These are phyloP conservation scores for Calyptomena viridis DNA, from an alignment of 2,113 vertebrate genomes.

Conservation along the genomic window DNA sequence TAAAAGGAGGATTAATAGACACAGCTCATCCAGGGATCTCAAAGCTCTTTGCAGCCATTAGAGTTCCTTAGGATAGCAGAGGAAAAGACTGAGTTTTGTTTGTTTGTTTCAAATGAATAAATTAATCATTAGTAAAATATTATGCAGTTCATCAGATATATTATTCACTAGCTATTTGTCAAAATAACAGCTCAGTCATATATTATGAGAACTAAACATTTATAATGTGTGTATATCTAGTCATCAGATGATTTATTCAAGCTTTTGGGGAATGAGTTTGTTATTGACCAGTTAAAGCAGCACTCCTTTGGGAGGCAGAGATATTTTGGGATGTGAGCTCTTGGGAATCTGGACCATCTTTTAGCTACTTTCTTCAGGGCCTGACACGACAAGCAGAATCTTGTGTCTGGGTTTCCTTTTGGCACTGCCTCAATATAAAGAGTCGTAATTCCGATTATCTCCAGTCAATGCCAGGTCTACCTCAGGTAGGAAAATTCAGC, in stretches of 20 bases:
- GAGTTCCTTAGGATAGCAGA: background rate
- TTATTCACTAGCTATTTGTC: conserved; percentile 62
- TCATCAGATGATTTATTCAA: conserved; percentile 26
- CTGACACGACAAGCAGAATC: background rate
- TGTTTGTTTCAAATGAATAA: conserved; percentile 51
- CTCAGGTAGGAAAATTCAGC: background rate
- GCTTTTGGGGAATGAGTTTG: conserved; percentile 9
- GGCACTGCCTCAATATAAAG: background rate
- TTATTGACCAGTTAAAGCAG: conserved; percentile 10
- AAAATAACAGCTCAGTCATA: conserved; percentile 47
- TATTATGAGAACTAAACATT: conserved; percentile 48
- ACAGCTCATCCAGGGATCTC: background rate
- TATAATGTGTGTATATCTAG: conserved; percentile 29
- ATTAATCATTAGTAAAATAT: conserved; percentile 68
- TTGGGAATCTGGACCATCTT: background rate
- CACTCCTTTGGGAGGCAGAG: background rate
- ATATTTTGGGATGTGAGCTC: background rate
- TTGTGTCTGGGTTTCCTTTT: background rate
- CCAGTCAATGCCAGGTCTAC: background rate
- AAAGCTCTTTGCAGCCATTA: conserved; percentile 1
- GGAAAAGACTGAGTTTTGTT: conserved; percentile 35
- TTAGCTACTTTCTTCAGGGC: background rate
- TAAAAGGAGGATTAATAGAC: background rate
- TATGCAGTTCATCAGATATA: conserved; percentile 61
- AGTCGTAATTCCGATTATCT: background rate